A percentile compares a stretch with the other conserved stretches of the same genome.
Evolutionary conservation across 2,113 vertebrate genomes (phyloP).

Genomic region (Pelecanoides urinatrix): DNA sequence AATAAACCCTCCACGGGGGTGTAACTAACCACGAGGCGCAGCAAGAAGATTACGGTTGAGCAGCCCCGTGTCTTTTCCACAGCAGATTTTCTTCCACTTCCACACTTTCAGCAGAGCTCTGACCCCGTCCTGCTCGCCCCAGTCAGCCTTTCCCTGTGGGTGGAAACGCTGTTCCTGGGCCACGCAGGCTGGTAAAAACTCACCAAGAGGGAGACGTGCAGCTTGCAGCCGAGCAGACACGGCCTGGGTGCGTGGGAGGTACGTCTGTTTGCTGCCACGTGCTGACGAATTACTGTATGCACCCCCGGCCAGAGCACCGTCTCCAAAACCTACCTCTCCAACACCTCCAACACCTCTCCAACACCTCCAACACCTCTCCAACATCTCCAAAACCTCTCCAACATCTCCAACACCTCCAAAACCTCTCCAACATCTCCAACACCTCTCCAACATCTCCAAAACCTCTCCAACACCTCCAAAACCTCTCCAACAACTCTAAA

Average conservation of each 20-base stretch:
- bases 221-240: accelerated
- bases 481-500: background rate
- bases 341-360: background rate
- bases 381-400: accelerated
- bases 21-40: background rate
- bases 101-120: accelerated
- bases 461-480: background rate
- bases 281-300: accelerated
- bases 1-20: background rate
- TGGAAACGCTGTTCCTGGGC: accelerated
- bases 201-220: background rate
- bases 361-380: background rate
- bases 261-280: accelerated
- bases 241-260: accelerated
- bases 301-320: background rate
- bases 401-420: background rate
- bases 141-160: accelerated
- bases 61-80: background rate
- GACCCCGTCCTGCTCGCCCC: accelerated
- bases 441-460: background rate
- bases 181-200: background rate
- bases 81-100: background rate
- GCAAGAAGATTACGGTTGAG: background rate
- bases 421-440: background rate
- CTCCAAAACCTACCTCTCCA: background rate